Evolutionary conservation across 2,888 invertebrate genomes (phyloP), one percentile per base, ranked within the genome.

Genomic region (Sarcophaga subvicina): DNA sequence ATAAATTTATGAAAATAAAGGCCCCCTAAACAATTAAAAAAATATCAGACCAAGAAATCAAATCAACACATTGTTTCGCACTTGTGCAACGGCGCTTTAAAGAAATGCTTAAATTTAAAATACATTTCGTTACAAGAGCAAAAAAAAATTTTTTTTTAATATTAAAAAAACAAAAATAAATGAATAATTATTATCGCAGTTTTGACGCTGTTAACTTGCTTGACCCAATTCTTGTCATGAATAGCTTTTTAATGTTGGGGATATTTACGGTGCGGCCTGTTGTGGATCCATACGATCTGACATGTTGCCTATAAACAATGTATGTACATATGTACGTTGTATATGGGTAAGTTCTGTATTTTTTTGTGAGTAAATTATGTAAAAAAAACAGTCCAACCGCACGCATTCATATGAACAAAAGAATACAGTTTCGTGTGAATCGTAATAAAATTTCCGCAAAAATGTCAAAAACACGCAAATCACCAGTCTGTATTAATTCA

Each of bases 381-480:
- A 63, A 49, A 49, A 54, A 71, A 59, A 59, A 71, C 2, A 37
- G 37, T 37, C 2, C 37, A 37, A 37, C 37, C 54, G 14, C 54
- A 54, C 54, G 12, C 72, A 72, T 60, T 72, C 54, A 17, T 60
- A 60, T 72, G 25, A 4, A 49, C 60, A 3, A 37, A n/a, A 14
- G 54, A 14, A 73, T 49, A 71, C 47, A 69, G 60, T 72, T 83
- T 70, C 77, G 83, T 86, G 83, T 70, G 80, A 83, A 77, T 77
- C 64, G 83, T 77, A 86, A 80, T 83, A 77, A 86, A 86, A 86
- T 86, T 80, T 86, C 86, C 83, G 86, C 86, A 86, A 86, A 83
- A 86, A 86, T 86, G 86, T 86, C 86, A 86, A 77, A 86, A 86
- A 80, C 86, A 86, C 86, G 86, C 86, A 86, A 83, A 86, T 86